These are phyloP conservation scores for Drosophila hydei DNA, from an alignment of 1,140 invertebrate species.

Conservation along the genomic window DNA sequence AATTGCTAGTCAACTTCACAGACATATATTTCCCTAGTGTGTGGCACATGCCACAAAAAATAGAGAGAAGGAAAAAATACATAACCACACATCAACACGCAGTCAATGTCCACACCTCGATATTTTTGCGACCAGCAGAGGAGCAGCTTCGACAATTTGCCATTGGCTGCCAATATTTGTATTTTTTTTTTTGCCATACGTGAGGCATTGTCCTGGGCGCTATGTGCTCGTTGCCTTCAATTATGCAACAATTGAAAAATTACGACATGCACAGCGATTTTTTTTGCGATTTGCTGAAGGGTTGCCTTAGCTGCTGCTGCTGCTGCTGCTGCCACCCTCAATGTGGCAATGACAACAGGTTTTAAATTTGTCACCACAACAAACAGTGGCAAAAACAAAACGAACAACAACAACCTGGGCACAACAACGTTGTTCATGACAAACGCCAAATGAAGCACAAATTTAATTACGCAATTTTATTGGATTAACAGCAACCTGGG, in stretches of 20 bases:
- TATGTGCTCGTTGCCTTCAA: conserved; percentile 59
- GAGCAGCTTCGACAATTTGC: conserved; percentile 66
- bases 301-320: conserved; percentile 17
- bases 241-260: conserved; percentile 83
- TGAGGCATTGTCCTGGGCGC: conserved; percentile 33
- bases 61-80: conserved; percentile 22
- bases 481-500: conserved; percentile 76
- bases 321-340: conserved; percentile 1
- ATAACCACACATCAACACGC: conserved; percentile 78
- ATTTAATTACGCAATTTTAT: conserved; percentile 82
- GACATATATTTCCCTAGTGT: conserved; percentile 26
- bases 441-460: conserved; percentile 79
- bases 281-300: conserved; percentile 31
- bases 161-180: conserved; percentile 70
- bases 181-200: conserved; percentile 51
- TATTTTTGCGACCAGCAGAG: too few relatives aligned
- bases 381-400: conserved; percentile 50
- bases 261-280: conserved; percentile 77
- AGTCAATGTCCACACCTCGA: conserved; percentile 25
- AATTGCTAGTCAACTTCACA: too few relatives aligned
- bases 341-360: conserved; percentile 60
- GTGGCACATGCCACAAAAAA: conserved; percentile 43
- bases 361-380: conserved; percentile 78
- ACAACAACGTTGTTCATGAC: conserved; percentile 51
- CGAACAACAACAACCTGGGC: conserved; percentile 15